Conservation (phyloP, 2,113 vertebrate species). For the Cettia cetti region DNA sequence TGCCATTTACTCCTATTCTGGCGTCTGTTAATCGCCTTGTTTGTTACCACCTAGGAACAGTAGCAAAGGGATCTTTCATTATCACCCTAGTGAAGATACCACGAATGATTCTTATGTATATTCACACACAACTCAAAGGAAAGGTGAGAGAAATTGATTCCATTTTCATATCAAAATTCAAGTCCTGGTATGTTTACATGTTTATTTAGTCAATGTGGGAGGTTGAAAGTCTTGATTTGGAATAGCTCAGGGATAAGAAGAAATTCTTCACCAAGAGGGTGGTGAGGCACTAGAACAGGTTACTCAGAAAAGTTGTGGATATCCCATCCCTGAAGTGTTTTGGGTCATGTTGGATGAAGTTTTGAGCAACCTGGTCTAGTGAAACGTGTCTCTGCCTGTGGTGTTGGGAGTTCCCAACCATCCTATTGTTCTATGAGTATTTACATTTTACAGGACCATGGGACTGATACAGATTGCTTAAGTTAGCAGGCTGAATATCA, state of each 20-base stretch:
- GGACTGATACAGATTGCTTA: neutral
- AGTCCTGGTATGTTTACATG: neutral
- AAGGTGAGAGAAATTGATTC: constrained; percentile 78
- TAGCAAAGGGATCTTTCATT: constrained; percentile 98
- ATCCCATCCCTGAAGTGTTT: neutral
- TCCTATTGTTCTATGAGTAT: neutral
- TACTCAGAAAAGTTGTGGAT: neutral
- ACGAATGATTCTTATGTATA: constrained; percentile 93
- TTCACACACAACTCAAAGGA: constrained; percentile 96
- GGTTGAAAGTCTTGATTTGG: neutral
- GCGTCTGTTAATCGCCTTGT: constrained; percentile 90
- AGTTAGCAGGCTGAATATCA: neutral
- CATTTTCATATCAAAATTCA: neutral
- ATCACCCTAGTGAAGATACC: constrained; percentile 97
- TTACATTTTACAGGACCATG: neutral
- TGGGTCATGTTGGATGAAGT: neutral
- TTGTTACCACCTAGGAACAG: constrained; percentile 93
- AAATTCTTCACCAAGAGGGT: neutral
- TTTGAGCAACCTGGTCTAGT: neutral
- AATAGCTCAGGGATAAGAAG: neutral
- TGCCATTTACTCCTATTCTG: constrained; percentile 92
- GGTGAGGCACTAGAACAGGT: neutral
- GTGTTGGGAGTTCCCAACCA: neutral
- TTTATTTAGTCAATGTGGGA: neutral
- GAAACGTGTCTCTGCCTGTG: neutral